Evolutionary conservation across 2,888 invertebrate species (phyloP).

Genomic region (Itoplectis maculator): DNA sequence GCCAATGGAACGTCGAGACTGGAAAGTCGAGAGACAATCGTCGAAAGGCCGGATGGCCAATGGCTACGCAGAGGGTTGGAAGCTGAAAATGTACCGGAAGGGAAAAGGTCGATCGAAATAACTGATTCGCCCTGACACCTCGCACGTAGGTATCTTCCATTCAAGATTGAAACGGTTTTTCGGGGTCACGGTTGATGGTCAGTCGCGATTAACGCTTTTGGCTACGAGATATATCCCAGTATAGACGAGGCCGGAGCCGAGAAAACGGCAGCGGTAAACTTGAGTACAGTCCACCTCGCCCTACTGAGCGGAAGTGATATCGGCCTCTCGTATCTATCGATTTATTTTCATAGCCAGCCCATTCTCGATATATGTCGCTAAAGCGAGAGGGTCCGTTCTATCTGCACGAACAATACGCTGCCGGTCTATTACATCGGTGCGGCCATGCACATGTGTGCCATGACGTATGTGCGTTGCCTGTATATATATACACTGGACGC

Average conservation of each 20-base stretch:
- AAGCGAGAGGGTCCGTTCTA: constrained; percentile 25
- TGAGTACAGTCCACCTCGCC: constrained; percentile 19
- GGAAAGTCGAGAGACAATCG: not conserved
- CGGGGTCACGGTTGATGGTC: constrained; percentile 78
- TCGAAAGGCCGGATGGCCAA: not conserved
- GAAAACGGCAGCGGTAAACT: constrained; percentile 14
- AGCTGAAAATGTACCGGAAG: constrained; percentile 6
- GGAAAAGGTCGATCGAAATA: constrained; percentile 58
- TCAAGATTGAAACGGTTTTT: constrained; percentile 74
- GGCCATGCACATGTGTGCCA: not conserved
- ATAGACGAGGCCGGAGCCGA: constrained; percentile 30
- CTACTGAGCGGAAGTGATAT: constrained; percentile 28
- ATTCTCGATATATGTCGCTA: not conserved
- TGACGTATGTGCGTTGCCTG: constrained; percentile 29
- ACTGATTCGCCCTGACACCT: constrained; percentile 42
- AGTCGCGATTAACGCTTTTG: constrained; percentile 49
- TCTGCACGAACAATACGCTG: constrained; percentile 28
- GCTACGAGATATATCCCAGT: constrained; percentile 16
- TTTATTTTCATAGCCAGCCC: constrained; percentile 46
- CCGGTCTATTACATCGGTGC: constrained; percentile 25
- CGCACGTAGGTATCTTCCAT: constrained; percentile 39
- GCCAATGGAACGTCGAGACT: not conserved
- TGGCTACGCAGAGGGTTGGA: not conserved
- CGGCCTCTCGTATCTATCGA: constrained; percentile 49
- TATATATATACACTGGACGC: no score